Conservation (phyloP, 2,888 invertebrate species). For the Sminthurinus aureus region DNA sequence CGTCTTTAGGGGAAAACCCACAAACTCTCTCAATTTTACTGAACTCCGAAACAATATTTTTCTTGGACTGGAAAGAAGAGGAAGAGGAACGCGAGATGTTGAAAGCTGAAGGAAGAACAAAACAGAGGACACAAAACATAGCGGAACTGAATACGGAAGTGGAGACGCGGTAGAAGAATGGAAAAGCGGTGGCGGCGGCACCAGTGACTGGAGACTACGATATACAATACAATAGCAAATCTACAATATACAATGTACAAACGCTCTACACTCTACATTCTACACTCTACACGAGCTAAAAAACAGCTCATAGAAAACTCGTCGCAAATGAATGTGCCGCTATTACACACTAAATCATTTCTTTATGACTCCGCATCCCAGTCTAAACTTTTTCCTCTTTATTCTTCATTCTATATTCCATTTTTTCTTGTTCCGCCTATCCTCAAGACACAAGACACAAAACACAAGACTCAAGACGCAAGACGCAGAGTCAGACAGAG, state of each 20-base stretch:
- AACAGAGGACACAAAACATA: too few species aligned
- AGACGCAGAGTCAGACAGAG: constrained; percentile 6
- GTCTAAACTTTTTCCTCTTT: constrained; percentile 18
- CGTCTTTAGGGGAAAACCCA: constrained; percentile 14
- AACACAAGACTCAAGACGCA: neutral
- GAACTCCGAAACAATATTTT: constrained; percentile 39
- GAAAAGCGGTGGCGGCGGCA: neutral
- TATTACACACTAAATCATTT: constrained; percentile 48
- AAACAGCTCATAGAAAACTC: neutral
- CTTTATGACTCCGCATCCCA: constrained; percentile 40
- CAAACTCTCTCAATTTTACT: constrained; percentile 26
- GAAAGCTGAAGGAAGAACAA: neutral
- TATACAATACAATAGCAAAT: too few species aligned
- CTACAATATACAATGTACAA: too few species aligned
- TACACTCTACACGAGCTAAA: neutral
- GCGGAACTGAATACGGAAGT: too few species aligned
- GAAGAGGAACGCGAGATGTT: neutral
- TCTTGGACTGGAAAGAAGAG: neutral
- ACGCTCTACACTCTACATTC: neutral
- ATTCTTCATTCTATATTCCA: constrained; percentile 42
- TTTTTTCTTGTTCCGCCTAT: constrained; percentile 29
- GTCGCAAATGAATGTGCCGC: constrained; percentile 45
- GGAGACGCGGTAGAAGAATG: neutral
- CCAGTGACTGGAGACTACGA: neutral
- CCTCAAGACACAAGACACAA: constrained; percentile 13